Conservation (phyloP, 2,888 invertebrate species). For the Neoascia interrupta region DNA sequence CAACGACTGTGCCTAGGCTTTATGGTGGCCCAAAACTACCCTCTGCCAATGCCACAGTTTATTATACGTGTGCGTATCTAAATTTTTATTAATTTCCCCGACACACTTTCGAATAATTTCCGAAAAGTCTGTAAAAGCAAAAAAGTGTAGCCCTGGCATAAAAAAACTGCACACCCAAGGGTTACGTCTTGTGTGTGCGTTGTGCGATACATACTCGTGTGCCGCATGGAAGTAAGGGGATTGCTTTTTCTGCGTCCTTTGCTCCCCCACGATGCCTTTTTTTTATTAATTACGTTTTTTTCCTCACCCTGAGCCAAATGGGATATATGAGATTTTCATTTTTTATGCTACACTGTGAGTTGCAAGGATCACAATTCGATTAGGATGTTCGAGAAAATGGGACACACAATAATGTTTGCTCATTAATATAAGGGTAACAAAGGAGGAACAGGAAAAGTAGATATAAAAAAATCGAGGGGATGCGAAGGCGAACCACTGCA, state of each 20-base stretch:
- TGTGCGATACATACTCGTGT: background rate
- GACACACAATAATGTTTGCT: conserved; percentile 62
- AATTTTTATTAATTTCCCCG: conserved; percentile 63
- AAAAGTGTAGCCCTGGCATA: conserved; percentile 6
- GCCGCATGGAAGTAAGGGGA: conserved; percentile 6
- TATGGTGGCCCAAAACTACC: conserved; percentile 47
- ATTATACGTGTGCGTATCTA: conserved; percentile 61
- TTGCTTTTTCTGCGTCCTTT: conserved; percentile 17
- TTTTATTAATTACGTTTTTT: conserved; percentile 65
- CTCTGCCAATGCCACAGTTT: conserved; percentile 4
- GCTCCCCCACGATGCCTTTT: too few species aligned
- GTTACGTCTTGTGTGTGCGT: too few species aligned
- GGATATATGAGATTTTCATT: conserved; percentile 35
- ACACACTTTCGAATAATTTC: conserved; percentile 60
- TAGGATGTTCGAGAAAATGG: conserved; percentile 53
- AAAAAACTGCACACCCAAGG: conserved; percentile 39
- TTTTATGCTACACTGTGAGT: conserved; percentile 30
- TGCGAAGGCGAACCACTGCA: background rate
- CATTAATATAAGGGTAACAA: conserved; percentile 65
- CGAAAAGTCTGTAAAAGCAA: too few species aligned
- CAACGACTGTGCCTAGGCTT: too few species aligned
- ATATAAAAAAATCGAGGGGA: conserved; percentile 37
- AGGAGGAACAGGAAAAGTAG: conserved; percentile 18
- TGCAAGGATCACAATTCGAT: conserved; percentile 65
- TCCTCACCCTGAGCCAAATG: conserved; percentile 7